Conservation (phyloP, 1,140 invertebrate genomes). For the Pemphigus obesinymphae region DNA sequence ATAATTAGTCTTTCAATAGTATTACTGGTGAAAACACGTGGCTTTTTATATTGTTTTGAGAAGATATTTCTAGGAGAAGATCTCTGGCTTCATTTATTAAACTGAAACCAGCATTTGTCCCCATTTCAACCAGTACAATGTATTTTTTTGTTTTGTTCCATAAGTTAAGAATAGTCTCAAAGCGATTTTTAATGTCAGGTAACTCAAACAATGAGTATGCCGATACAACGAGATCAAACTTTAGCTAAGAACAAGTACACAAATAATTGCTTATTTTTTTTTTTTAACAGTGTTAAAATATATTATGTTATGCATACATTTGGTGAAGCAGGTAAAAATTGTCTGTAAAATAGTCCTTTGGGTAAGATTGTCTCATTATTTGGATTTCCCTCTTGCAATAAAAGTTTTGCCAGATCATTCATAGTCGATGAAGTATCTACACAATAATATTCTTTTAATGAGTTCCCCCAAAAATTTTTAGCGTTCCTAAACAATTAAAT, state of each 20-base stretch:
- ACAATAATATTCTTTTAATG: conserved; percentile 73
- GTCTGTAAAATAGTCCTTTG: conserved; percentile 66
- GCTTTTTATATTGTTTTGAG: conserved; percentile 49
- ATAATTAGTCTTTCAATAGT: conserved; percentile 36
- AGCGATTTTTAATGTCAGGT: conserved; percentile 59
- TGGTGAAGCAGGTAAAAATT: conserved; percentile 70
- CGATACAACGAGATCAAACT: conserved; percentile 75
- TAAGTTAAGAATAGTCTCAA: conserved; percentile 68
- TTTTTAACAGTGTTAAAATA: neutral
- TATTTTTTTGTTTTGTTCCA: conserved; percentile 82
- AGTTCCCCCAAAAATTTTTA: conserved; percentile 63
- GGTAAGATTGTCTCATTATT: conserved; percentile 53
- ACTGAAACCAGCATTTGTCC: conserved; percentile 73
- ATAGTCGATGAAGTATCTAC: conserved; percentile 75
- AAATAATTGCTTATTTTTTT: conserved; percentile 34
- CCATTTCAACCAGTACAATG: conserved; percentile 78
- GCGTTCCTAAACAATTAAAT: conserved; percentile 65
- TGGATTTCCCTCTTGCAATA: conserved; percentile 62
- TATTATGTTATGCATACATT: conserved; percentile 52
- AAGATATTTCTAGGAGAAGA: conserved; percentile 59
- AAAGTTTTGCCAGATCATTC: conserved; percentile 69
- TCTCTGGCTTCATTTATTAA: conserved; percentile 69
- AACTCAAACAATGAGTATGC: conserved; percentile 79
- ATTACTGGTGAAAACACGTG: conserved; percentile 73
- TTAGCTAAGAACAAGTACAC: conserved; percentile 54